Evolutionary conservation across 2,797 vertebrate species (phyloP).

Genomic region (Phyllotis vaccarum): DNA sequence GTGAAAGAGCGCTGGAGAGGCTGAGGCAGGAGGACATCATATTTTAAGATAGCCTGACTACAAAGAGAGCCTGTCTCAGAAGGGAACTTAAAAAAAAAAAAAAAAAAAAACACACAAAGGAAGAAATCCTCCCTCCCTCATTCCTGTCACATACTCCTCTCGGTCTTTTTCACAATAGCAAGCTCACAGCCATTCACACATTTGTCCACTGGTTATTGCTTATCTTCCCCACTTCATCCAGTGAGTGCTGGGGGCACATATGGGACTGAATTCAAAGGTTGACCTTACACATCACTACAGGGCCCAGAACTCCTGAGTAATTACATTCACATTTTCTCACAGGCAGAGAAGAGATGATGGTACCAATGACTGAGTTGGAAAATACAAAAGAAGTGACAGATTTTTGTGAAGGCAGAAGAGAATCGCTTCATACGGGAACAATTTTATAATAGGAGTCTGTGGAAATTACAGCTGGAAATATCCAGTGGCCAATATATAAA

Average conservation of each 20-base stretch:
- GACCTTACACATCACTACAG: neutral
- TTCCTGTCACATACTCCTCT: neutral
- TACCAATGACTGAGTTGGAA: neutral
- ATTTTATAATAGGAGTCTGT: slow-evolving; percentile 8
- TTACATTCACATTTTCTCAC: neutral
- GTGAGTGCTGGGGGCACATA: neutral
- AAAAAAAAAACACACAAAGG: neutral
- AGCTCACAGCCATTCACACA: neutral
- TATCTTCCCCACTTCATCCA: too few species aligned
- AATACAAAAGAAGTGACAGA: neutral
- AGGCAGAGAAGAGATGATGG: neutral
- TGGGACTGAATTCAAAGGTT: neutral
- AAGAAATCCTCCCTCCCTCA: neutral
- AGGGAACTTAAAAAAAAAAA: neutral
- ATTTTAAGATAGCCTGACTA: neutral
- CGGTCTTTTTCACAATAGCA: slow-evolving; percentile 22
- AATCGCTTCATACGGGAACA: neutral
- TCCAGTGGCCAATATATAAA: neutral
- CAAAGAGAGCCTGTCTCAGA: neutral
- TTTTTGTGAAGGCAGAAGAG: neutral
- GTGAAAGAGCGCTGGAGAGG: too few species aligned
- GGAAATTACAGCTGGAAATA: neutral
- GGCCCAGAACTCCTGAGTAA: neutral
- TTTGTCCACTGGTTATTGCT: neutral
- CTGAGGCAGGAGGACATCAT: too few species aligned